phyloP scores from a whole-genome alignment of 2,797 vertebrate genomes.

The Thripadectes ignobilis region DNA sequence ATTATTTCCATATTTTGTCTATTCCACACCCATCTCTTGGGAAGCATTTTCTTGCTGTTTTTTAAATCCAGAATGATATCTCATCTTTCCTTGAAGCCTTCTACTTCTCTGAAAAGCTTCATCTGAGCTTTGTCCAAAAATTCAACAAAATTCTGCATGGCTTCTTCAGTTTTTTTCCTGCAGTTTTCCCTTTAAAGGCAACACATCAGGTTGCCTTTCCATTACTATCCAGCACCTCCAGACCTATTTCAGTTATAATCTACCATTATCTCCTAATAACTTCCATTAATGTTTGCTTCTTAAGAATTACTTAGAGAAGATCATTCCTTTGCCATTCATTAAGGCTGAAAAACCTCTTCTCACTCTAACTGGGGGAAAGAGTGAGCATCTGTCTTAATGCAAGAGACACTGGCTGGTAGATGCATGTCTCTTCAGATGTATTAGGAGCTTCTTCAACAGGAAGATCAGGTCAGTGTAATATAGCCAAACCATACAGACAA shows the following conservation, averaged over 20 bases:
- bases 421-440: neutral
- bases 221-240: neutral
- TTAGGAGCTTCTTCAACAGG: neutral
- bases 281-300: neutral
- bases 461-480: neutral
- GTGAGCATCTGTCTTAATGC: neutral
- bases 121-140: neutral
- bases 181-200: neutral
- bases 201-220: neutral
- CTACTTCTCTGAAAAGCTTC: neutral
- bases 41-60: neutral
- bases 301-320: neutral
- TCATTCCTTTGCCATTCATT: neutral
- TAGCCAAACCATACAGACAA: neutral
- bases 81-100: neutral
- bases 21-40: neutral
- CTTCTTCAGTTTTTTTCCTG: neutral
- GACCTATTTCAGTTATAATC: neutral
- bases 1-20: conserved; percentile 4
- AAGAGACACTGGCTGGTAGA: neutral
- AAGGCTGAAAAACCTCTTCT: neutral
- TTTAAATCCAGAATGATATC: neutral
- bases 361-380: neutral
- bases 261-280: neutral
- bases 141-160: neutral